These are phyloP conservation scores for Porites australiensis DNA, from an alignment of 64 coral and sea anemone genomes.

Conservation along the genomic window DNA sequence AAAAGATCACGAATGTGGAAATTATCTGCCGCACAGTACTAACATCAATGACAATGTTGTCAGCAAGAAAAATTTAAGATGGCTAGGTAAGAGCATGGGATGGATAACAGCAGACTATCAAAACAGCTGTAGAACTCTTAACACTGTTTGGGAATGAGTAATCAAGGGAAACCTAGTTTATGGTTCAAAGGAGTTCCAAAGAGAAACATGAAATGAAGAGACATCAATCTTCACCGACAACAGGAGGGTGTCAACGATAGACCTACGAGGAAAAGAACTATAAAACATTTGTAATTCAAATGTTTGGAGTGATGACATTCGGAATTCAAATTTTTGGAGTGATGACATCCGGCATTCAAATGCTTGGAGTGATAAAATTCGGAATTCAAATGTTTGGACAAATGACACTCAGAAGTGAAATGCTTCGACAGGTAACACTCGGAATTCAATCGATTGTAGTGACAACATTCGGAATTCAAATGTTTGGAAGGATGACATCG, in stretches of 20 bases:
- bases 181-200: background rate
- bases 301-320: too few relatives aligned
- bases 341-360: too few relatives aligned
- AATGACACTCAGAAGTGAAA: too few relatives aligned
- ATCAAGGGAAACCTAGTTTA: background rate
- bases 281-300: too few relatives aligned
- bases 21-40: background rate
- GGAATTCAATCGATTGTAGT: too few relatives aligned
- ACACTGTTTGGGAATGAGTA: background rate
- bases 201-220: slow-evolving; percentile 1
- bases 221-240: background rate
- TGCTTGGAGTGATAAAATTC: too few relatives aligned
- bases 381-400: too few relatives aligned
- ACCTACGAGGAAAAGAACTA: background rate
- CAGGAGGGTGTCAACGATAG: background rate
- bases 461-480: too few relatives aligned
- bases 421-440: too few relatives aligned
- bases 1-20: slow-evolving; percentile 4
- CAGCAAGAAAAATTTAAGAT: slow-evolving; percentile 17
- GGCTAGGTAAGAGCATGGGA: slow-evolving; percentile 36
- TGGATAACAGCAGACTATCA: slow-evolving; percentile 34
- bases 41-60: slow-evolving; percentile 16
- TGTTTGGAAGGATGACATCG: too few relatives aligned
- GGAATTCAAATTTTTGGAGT: too few relatives aligned
- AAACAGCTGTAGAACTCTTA: slow-evolving; percentile 41